Conservation (phyloP, 2,797 vertebrate genomes). For the Falco peregrinus region DNA sequence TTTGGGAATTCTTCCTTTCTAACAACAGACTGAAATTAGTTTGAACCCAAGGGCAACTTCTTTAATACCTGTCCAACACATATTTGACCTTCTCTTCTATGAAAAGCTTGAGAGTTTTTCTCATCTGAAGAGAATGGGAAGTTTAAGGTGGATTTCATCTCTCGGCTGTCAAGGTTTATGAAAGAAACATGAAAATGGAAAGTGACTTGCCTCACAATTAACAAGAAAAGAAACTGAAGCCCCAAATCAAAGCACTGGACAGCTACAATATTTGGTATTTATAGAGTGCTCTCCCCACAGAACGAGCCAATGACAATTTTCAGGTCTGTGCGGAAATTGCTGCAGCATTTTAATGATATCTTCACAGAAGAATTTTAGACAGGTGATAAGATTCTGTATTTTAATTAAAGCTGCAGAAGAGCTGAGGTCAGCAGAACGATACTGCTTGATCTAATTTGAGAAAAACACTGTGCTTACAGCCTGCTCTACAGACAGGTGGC, state of each 20-base stretch:
- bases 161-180: slow-evolving; percentile 7
- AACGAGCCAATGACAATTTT: not conserved
- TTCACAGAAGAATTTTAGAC: not conserved
- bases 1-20: not conserved
- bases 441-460: not conserved
- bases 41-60: slow-evolving; percentile 57
- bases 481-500: not conserved
- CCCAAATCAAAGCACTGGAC: slow-evolving; percentile 25
- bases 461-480: not conserved
- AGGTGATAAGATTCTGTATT: slow-evolving; percentile 1
- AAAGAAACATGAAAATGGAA: slow-evolving; percentile 47
- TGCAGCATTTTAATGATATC: slow-evolving; percentile 28
- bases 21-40: slow-evolving; percentile 42
- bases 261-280: slow-evolving; percentile 15
- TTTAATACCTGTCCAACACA: slow-evolving; percentile 42
- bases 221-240: slow-evolving; percentile 8
- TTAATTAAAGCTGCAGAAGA: slow-evolving; percentile 13
- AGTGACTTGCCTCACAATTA: slow-evolving; percentile 42
- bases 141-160: slow-evolving; percentile 30
- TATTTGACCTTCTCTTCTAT: slow-evolving; percentile 20
- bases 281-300: not conserved
- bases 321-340: not conserved
- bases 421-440: not conserved
- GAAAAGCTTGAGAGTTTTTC: not conserved
- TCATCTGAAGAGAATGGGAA: slow-evolving; percentile 12